phyloP scores from a whole-genome alignment of 2,797 vertebrate genomes.

The Trachurus trachurus region DNA sequence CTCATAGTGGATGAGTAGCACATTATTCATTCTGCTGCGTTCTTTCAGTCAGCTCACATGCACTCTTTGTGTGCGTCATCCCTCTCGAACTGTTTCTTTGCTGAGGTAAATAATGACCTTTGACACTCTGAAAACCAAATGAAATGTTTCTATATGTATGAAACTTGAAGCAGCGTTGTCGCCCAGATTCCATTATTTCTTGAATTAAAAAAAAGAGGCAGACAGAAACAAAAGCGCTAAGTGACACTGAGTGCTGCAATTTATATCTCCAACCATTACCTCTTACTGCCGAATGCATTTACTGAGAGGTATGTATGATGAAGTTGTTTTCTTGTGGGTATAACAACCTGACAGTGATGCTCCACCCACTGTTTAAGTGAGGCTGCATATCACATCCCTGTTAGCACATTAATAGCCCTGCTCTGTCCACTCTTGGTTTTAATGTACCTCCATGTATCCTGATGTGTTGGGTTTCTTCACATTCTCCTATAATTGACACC shows the following conservation, averaged over 20 bases:
- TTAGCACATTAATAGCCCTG: not conserved
- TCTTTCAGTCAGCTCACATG: constrained; percentile 20
- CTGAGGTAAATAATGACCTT: constrained; percentile 13
- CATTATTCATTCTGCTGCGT: not conserved
- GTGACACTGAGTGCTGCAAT: constrained; percentile 11
- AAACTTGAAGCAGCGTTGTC: constrained; percentile 15
- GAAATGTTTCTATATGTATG: not conserved
- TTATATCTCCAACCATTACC: constrained; percentile 1
- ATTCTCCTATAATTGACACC: too few species aligned
- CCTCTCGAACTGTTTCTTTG: not conserved
- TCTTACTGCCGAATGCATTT: not conserved
- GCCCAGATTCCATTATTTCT: constrained; percentile 6
- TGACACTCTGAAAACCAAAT: not conserved
- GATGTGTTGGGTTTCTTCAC: not conserved
- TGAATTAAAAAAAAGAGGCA: not conserved
- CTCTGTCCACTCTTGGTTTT: not conserved
- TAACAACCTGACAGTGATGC: not conserved
- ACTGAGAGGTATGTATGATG: not conserved
- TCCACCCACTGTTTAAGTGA: not conserved
- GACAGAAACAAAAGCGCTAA: not conserved
- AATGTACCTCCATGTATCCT: not conserved
- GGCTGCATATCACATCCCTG: not conserved
- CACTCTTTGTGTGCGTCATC: constrained; percentile 18
- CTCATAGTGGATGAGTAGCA: not conserved
- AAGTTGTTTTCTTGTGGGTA: not conserved